Evolutionary conservation across 2,888 invertebrate genomes (phyloP), one percentile per base, ranked within the genome.

Genomic region (Steinernema carpocapsae): DNA sequence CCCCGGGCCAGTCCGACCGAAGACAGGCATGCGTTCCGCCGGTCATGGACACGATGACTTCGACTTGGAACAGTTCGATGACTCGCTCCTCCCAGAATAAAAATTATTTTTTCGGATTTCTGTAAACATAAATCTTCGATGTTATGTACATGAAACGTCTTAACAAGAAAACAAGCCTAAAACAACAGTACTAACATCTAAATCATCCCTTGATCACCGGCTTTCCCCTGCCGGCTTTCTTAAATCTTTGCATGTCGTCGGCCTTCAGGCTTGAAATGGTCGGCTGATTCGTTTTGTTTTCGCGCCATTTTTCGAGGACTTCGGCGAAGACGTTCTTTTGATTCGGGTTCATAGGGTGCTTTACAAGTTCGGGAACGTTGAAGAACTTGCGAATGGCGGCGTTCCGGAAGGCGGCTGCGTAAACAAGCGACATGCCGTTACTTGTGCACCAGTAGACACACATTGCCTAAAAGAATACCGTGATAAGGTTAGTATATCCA

Each of bases 61-160:
- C 73, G 83, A 91, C 22, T 91, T 93, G 87, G 92, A 92, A 85
- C 92, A 92, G 88, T 89, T 93, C 24, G 92, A 92, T 22, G 92
- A 92, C 84, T 92, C 92, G 87, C 89, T 93, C 64, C 87, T 93
- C 80, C 93, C 93, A 0, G 92, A 92, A 86, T 92, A 89, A 90
- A 24, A 59, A 3, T 17, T 22, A 64, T n/a, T 7, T 22, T 64
- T 64, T 37, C 10, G 37, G n/a, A n/a, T n/a, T n/a, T n/a, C n/a
- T 37, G 42, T 7, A 64, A 64, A 64, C 32, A 17, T 75, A n/a
- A 72, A 19, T 14, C n/a, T 73, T 73, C 46, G n/a, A 73, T 19
- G 45, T 74, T 74, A 37, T 46, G 17, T 43, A 59, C 46, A 56
- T 17, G 24, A 74, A 73, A 51, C 22, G 7, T 74, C 22, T 74